Evolutionary conservation across 2,797 vertebrate species (phyloP), one percentile per base, ranked within the genome.

Genomic region (Danio jaintianensis): DNA sequence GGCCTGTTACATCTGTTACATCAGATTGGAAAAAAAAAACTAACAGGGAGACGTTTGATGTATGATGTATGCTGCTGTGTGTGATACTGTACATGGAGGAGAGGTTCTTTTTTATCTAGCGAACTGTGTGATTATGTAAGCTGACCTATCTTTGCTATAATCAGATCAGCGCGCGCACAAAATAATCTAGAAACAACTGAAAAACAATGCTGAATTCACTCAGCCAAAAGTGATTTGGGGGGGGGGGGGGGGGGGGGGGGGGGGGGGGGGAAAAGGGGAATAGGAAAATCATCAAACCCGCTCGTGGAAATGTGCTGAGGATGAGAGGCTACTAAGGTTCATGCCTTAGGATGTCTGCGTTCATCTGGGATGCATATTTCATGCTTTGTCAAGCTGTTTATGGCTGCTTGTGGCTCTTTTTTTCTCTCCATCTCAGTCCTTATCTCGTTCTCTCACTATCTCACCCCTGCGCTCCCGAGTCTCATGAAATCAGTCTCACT

Each of bases 61-160:
- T 59, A 61, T 72, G 50, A n/a, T 36, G 15, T 55, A n/a, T 45
- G 52, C 63, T 76, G 73, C 12, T 29, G 43, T 42, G 55, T 72
- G 16, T 74, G 48, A n/a, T n/a, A n/a, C n/a, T 61, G 36, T 38
- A 53, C 22, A 38, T 47, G 42, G 53, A 63, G 45, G 29, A 67
- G 43, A 69, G 47, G 22, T 6, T 74, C 7, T 9, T n/a, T 71
- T 72, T 66, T 73, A 20, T 77, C 20, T 61, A 58, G 67, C 47
- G 42, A 81, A 75, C 64, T 72, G 64, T 70, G 70, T 29, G 63
- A 82, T 93, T 92, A 86, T 86, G 86, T 92, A 92, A 93, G 81
- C 80, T 87, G 90, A 89, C 88, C 90, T 89, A 90, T 90, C 88
- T 89, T 84, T 73, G 64, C 78, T 85, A 75, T 81, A 87, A 87